Conservation (phyloP, 2,113 vertebrate species). For the Elgaria multicarinata region DNA sequence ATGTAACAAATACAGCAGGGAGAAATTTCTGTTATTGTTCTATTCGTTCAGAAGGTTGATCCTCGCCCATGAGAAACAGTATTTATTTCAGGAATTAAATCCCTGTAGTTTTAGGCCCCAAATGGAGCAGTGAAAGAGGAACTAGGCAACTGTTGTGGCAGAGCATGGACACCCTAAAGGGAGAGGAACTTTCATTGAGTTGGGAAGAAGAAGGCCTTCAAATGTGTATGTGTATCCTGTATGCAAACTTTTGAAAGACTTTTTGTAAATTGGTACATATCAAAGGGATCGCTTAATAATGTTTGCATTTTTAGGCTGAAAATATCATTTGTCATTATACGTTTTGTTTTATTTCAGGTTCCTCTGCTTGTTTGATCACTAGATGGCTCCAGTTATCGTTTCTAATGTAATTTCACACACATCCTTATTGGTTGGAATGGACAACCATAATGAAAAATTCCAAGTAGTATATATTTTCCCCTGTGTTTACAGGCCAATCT, state of each 20-base stretch:
- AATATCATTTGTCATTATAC: slow-evolving; percentile 51
- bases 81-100: not conserved
- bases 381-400: not conserved
- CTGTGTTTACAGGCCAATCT: slow-evolving; percentile 70
- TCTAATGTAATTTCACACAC: not conserved
- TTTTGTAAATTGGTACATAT: not conserved
- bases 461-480: slow-evolving; percentile 48
- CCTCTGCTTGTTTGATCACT: slow-evolving; percentile 75
- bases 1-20: not conserved
- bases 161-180: not conserved
- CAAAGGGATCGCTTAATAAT: slow-evolving; percentile 38
- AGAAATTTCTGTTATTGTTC: not conserved
- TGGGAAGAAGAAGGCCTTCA: not conserved
- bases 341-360: slow-evolving; percentile 74
- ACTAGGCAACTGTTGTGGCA: not conserved
- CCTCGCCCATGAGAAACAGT: not conserved
- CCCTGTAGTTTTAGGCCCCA: not conserved
- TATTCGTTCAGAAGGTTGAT: not conserved
- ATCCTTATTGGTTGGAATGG: slow-evolving; percentile 35
- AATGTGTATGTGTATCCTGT: no score
- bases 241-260: not conserved
- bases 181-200: not conserved
- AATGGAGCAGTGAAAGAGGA: not conserved
- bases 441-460: slow-evolving; percentile 46
- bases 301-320: slow-evolving; percentile 18